Conservation (phyloP, 2,888 invertebrate genomes). For the Stegana nigrithorax region DNA sequence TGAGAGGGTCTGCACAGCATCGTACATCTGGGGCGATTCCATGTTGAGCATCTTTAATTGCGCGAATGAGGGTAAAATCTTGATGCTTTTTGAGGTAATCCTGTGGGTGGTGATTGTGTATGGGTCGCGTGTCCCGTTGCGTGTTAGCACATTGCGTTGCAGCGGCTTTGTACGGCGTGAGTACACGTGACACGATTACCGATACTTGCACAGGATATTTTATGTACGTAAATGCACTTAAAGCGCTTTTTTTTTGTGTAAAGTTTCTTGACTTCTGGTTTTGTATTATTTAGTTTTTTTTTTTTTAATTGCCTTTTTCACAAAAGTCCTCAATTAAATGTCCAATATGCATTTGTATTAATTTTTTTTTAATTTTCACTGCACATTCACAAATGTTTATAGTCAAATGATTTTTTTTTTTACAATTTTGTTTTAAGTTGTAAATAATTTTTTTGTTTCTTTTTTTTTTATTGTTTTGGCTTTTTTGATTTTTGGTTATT, state of each 20-base stretch:
- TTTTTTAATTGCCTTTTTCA: not conserved
- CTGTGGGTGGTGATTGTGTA: constrained; percentile 4
- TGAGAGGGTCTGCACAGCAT: constrained; percentile 68
- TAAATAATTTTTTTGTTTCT: not conserved
- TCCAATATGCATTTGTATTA: too few relatives aligned
- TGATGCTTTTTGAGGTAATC: constrained; percentile 47
- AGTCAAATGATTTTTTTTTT: constrained; percentile 5
- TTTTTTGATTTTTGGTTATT: not conserved
- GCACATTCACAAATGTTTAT: too few relatives aligned
- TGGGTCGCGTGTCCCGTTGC: not conserved
- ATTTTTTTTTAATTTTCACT: too few relatives aligned
- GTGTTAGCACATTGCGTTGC: not conserved
- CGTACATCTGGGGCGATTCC: constrained; percentile 70
- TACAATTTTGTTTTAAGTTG: not conserved
- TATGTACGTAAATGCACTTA: too few relatives aligned
- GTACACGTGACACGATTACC: not conserved
- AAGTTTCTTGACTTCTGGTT: not conserved
- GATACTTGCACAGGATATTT: not conserved
- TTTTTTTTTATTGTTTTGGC: not conserved
- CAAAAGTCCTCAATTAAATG: not conserved
- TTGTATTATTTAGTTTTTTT: constrained; percentile 9
- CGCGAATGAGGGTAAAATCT: constrained; percentile 64
- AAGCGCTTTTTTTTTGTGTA: not conserved
- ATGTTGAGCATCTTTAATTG: constrained; percentile 68
- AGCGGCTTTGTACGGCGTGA: not conserved